A percentile compares a stretch with the other conserved stretches of the same genome.
Evolutionary conservation across 2,113 vertebrate species (phyloP).

Genomic region (Dolichallabes microphthalmus): DNA sequence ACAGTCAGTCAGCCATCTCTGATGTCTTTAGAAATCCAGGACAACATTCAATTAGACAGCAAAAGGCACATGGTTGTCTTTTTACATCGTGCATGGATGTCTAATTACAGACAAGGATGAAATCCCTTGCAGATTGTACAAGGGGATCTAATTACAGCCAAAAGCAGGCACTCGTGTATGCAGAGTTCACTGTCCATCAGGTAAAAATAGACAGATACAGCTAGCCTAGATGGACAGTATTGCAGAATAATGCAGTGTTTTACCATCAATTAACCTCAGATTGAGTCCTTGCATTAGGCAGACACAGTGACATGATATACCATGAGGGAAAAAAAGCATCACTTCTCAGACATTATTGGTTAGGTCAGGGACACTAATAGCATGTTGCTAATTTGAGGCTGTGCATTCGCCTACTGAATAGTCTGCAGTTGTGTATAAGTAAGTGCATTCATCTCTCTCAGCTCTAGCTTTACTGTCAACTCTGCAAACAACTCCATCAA

Average conservation of each 20-base stretch:
- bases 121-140: constrained; percentile 7
- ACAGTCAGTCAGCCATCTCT: neutral
- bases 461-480: constrained; percentile 21
- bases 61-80: neutral
- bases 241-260: neutral
- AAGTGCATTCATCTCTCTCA: constrained; percentile 1
- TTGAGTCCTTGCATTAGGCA: neutral
- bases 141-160: constrained; percentile 11
- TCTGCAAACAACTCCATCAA: constrained; percentile 1
- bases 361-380: constrained; percentile 27
- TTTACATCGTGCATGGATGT: neutral
- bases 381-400: constrained; percentile 22
- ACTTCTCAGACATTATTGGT: constrained; percentile 8
- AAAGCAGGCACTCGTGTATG: neutral
- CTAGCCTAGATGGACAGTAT: neutral
- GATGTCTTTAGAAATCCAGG: constrained; percentile 8
- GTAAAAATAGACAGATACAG: neutral
- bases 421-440: neutral
- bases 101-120: constrained; percentile 20
- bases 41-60: constrained; percentile 16
- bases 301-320: neutral
- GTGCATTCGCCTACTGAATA: neutral
- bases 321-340: neutral
- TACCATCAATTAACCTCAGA: neutral
- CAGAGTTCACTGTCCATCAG: neutral